phyloP scores from a whole-genome alignment of 2,797 vertebrate species.

The Sebastes paucispinis region DNA sequence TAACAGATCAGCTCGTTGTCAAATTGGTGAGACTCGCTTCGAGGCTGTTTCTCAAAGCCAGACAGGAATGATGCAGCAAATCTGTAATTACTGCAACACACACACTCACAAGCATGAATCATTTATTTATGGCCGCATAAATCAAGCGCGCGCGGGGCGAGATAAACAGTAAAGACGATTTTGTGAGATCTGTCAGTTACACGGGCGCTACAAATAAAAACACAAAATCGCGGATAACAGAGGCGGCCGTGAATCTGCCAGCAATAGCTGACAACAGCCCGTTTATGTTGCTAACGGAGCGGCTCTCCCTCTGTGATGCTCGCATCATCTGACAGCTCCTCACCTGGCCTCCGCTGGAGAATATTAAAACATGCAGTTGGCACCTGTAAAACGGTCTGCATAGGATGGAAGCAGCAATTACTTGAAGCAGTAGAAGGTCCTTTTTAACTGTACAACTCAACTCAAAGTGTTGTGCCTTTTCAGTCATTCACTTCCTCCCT shows the following conservation, averaged over 20 bases:
- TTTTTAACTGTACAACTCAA: not conserved
- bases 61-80: constrained; percentile 71
- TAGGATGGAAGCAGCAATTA: constrained; percentile 21
- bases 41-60: constrained; percentile 48
- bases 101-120: constrained; percentile 49
- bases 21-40: constrained; percentile 26
- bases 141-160: constrained; percentile 21
- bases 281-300: not conserved
- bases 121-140: constrained; percentile 64
- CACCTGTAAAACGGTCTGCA: constrained; percentile 3
- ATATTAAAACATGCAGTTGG: not conserved
- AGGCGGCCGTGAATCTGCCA: constrained; percentile 32
- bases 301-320: not conserved
- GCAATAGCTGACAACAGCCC: constrained; percentile 17
- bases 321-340: constrained; percentile 24
- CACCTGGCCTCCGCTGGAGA: not conserved
- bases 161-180: constrained; percentile 49
- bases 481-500: not conserved
- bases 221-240: constrained; percentile 9
- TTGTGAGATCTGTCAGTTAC: constrained; percentile 64
- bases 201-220: constrained; percentile 36
- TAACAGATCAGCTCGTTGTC: constrained; percentile 58
- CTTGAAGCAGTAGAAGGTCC: constrained; percentile 2
- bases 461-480: not conserved
- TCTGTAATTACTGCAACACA: constrained; percentile 64